These are phyloP conservation scores for Ophioninae sp. DNA, from an alignment of 2,888 invertebrate genomes.

Conservation along the genomic window DNA sequence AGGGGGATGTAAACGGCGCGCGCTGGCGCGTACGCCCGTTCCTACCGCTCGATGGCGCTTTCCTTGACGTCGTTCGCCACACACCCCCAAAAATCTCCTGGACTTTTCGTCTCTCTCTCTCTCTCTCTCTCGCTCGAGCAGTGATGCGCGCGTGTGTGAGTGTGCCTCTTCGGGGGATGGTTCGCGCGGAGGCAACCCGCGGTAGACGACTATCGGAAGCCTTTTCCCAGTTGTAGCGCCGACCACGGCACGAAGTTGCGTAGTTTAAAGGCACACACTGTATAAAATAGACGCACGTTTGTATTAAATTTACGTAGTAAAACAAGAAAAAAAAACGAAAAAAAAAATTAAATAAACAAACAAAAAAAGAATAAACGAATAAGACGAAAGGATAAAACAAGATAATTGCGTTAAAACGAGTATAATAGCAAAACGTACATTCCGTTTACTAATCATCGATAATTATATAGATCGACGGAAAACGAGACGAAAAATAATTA, in stretches of 20 bases:
- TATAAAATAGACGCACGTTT: slow-evolving; percentile 79
- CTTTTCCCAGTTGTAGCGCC: slow-evolving; percentile 78
- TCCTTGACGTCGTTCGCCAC: slow-evolving; percentile 29
- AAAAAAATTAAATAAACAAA: slow-evolving; percentile 36
- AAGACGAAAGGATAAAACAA: slow-evolving; percentile 33
- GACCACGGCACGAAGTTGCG: slow-evolving; percentile 79
- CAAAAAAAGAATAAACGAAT: slow-evolving; percentile 42
- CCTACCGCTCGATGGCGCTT: slow-evolving; percentile 60
- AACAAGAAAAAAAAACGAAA: slow-evolving; percentile 39
- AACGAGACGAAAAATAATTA: slow-evolving; percentile 8
- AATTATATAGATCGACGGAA: slow-evolving; percentile 32
- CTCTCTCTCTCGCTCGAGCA: slow-evolving; percentile 44
- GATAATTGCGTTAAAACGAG: slow-evolving; percentile 56
- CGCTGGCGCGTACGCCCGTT: slow-evolving; percentile 40
- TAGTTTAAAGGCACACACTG: slow-evolving; percentile 80
- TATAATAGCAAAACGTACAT: slow-evolving; percentile 37
- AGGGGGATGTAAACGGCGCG: neutral
- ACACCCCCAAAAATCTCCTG: slow-evolving; percentile 43
- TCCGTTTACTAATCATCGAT: slow-evolving; percentile 26
- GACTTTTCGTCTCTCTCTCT: slow-evolving; percentile 52
- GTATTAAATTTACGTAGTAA: slow-evolving; percentile 70
- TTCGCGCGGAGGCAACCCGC: slow-evolving; percentile 64
- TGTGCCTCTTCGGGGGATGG: slow-evolving; percentile 41
- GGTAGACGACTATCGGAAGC: slow-evolving; percentile 69
- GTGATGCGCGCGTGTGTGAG: slow-evolving; percentile 4